A percentile compares a stretch with the other conserved stretches of the same genome.
These are phyloP conservation scores for Pterostichus madidus DNA, from an alignment of 2,888 invertebrate genomes.

Conservation along the genomic window DNA sequence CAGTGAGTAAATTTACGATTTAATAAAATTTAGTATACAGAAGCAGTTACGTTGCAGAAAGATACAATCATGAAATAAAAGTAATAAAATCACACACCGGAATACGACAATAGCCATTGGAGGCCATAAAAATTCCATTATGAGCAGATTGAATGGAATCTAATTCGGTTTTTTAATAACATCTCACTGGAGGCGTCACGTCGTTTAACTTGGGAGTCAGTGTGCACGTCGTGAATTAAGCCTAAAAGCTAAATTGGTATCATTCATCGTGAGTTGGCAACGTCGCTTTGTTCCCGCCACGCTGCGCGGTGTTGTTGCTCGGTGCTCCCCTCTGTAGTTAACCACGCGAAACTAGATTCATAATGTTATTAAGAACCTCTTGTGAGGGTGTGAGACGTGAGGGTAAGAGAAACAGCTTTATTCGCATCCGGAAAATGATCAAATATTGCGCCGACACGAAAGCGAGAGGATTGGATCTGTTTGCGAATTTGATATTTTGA, in stretches of 20 bases:
- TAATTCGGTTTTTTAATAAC: slow-evolving; percentile 54
- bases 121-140: slow-evolving; percentile 63
- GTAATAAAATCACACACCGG: slow-evolving; percentile 57
- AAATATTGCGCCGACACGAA: slow-evolving; percentile 41
- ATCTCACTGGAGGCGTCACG: slow-evolving; percentile 25
- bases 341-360: slow-evolving; percentile 65
- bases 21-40: slow-evolving; percentile 53
- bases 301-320: background rate
- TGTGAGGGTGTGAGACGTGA: background rate
- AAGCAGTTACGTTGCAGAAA: slow-evolving; percentile 34
- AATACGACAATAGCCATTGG: slow-evolving; percentile 56
- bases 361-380: slow-evolving; percentile 63
- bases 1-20: slow-evolving; percentile 43
- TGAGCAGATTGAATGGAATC: slow-evolving; percentile 59
- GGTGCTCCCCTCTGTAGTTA: slow-evolving; percentile 18
- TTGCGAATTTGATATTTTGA: no score
- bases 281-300: slow-evolving; percentile 9
- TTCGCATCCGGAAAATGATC: slow-evolving; percentile 64
- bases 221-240: slow-evolving; percentile 52
- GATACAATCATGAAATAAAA: slow-evolving; percentile 51
- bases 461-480: slow-evolving; percentile 15
- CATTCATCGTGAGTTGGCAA: slow-evolving; percentile 36
- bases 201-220: slow-evolving; percentile 55
- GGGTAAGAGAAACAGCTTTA: slow-evolving; percentile 52
- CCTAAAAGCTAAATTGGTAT: slow-evolving; percentile 63